Conservation (phyloP, 2,888 invertebrate genomes). For the Taenaris catops region DNA sequence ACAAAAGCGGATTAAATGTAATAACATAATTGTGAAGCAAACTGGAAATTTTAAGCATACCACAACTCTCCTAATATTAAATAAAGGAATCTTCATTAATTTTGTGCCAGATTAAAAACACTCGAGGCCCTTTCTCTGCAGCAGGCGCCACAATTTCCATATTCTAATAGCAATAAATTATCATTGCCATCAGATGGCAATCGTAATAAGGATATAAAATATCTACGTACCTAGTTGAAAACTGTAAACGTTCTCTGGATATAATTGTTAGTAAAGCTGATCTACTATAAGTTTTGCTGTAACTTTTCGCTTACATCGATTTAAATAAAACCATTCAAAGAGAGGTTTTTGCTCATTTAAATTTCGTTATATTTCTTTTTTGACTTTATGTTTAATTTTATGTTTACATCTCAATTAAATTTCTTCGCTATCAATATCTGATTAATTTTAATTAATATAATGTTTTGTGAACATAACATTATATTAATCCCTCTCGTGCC, state of each 20-base stretch:
- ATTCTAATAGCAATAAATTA: slow-evolving; percentile 60
- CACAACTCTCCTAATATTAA: slow-evolving; percentile 39
- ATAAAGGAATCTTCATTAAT: slow-evolving; percentile 58
- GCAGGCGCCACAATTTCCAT: slow-evolving; percentile 50
- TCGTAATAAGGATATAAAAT: slow-evolving; percentile 24
- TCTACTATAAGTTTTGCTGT: slow-evolving; percentile 3
- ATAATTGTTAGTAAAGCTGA: slow-evolving; percentile 7
- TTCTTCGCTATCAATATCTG: too few relatives aligned
- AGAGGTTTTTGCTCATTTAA: too few relatives aligned
- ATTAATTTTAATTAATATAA: too few relatives aligned
- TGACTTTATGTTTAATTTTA: too few relatives aligned
- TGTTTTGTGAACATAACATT: too few relatives aligned
- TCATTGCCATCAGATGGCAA: slow-evolving; percentile 41
- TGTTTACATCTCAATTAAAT: too few relatives aligned
- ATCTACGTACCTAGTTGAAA: slow-evolving; percentile 8
- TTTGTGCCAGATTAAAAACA: slow-evolving; percentile 62
- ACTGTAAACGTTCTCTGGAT: slow-evolving; percentile 7
- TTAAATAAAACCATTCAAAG: too few relatives aligned
- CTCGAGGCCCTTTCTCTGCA: slow-evolving; percentile 42
- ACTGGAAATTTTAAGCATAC: slow-evolving; percentile 27
- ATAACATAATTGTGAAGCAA: slow-evolving; percentile 35
- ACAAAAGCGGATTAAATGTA: slow-evolving; percentile 34
- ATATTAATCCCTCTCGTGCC: too few relatives aligned
- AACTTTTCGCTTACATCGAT: too few relatives aligned
- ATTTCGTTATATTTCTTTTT: too few relatives aligned